Conservation (phyloP, 2,113 vertebrate species). For the Urocitellus parryii region DNA sequence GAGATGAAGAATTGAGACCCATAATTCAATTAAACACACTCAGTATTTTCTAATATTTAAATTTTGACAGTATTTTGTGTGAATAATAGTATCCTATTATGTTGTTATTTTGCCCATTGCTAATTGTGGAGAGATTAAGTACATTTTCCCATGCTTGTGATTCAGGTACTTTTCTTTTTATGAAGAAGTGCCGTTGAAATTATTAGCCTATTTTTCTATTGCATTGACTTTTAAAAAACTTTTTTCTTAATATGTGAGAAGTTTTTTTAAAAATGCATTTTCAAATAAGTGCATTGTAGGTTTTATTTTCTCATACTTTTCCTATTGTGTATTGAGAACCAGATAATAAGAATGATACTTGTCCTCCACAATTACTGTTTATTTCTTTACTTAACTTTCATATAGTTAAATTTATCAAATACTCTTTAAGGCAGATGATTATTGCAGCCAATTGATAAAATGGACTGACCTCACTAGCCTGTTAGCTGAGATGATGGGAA, state of each 20-base stretch:
- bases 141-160: neutral
- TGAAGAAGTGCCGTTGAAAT: neutral
- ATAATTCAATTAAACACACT: neutral
- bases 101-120: neutral
- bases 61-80: neutral
- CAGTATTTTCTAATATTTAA: neutral
- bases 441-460: neutral
- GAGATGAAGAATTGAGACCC: neutral
- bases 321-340: neutral
- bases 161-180: neutral
- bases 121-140: neutral
- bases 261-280: neutral
- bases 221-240: neutral
- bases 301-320: neutral
- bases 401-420: neutral
- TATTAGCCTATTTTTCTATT: neutral
- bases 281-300: neutral
- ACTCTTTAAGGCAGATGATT: neutral
- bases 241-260: neutral
- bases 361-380: neutral
- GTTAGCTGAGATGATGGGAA: neutral
- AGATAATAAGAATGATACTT: neutral
- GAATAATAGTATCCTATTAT: neutral
- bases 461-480: neutral
- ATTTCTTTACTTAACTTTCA: constrained; percentile 28